Evolutionary conservation across 1,140 invertebrate species (phyloP), one percentile per base, ranked within the genome.

Genomic region (Planococcus citri): DNA sequence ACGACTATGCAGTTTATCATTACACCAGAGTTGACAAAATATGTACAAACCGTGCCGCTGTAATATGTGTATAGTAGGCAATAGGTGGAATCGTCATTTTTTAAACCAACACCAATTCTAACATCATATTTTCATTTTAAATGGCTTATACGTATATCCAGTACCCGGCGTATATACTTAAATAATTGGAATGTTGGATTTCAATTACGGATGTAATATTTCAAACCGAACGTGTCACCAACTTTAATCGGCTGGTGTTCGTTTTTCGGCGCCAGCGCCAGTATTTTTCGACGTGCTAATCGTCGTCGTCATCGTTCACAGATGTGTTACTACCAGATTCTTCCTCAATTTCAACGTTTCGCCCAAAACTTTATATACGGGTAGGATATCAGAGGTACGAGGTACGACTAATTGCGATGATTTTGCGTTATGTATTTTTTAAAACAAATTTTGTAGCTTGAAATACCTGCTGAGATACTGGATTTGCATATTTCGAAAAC

Each of bases 191-290:
- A 64, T 64, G 60, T 64, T 20, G 22, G 60, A 64, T 64, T 64
- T 64, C 60, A 64, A 64, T 64, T 64, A 64, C 60, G 60, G 60
- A 64, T 64, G 60, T 64, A 64, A 64, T 64, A 64, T 64, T 64
- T 64, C 60, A 64, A 51, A 51, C n/a, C 41, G 41, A 51, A 51
- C 41, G 41, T 33, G 29, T 51, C 41, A 51, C 41, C 41, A 20
- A 6, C 6, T 51, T 17, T 3, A 33, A 33, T 33, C 29, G 29
- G 29, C 29, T n/a, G n/a, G n/a, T n/a, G n/a, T n/a, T 3, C 29
- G 29, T 33, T 33, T 33, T 33, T 33, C 3, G 41, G 41, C 41
- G 41, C 41, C 41, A 51, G 4, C 41, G 41, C 3, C 12, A 3
- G 41, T 51, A 17, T 51, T 51, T 20, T 14, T 17, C 12, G n/a